Evolutionary conservation across 1,140 invertebrate genomes (phyloP), one percentile per base, ranked within the genome.

Genomic region (Plutomurus gul): DNA sequence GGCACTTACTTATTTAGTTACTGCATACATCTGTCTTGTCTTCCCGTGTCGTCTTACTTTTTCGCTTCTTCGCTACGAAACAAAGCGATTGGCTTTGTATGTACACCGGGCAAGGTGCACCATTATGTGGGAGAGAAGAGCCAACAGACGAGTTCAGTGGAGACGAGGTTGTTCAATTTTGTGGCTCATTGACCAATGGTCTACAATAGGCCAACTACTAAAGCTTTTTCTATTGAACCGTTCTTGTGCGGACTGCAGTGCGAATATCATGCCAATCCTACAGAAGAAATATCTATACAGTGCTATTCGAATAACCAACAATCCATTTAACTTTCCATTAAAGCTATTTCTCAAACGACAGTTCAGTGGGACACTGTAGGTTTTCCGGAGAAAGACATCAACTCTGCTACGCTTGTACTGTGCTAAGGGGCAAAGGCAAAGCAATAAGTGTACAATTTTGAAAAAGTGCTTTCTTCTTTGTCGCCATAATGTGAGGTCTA

Each of bases 101-200:
- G n/a, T n/a, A n/a, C n/a, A n/a, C n/a, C n/a, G n/a, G n/a, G n/a
- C 8, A 49, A n/a, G 46, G n/a, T 18, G 46, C 20, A 30, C 56
- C 27, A 65, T 65, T 65, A 65, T 33, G 56, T 65, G 56, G 18
- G 56, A 65, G 27, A 65, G 36, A 65, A n/a, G 25, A 65, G 56
- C 18, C 56, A 30, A n/a, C n/a, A 30, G 56, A 65, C 56, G 27
- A 27, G 56, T 65, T 25, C 56, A 33, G 27, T 65, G 16, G 36
- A 70, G 75, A 46, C 51, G 75, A 46, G 56, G 56, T 65, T 49
- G 70, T 78, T 78, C 70, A 78, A 78, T 78, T 78, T 78, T 78
- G 22, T 78, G 76, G 40, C 40, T 72, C 76, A 78, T 78, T 78
- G 76, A 51, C 70, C 70, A 73, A 70, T 72, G 40, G 40, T 37